These are phyloP conservation scores for Paracanthobrama guichenoti DNA, from an alignment of 2,113 vertebrate genomes.

Conservation along the genomic window DNA sequence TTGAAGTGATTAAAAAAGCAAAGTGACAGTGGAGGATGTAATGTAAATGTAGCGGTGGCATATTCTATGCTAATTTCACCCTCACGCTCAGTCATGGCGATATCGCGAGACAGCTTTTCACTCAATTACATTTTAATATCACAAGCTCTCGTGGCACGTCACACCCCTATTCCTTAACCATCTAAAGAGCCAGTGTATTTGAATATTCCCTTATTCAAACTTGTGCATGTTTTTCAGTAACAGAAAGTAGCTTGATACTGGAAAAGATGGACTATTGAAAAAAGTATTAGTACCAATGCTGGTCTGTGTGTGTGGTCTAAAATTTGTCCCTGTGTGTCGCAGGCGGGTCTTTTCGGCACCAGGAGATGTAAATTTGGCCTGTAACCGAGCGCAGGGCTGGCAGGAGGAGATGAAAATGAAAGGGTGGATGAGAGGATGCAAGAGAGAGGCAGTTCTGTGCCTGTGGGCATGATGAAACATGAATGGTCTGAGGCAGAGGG, in stretches of 20 bases:
- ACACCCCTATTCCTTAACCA: too few species aligned
- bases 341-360: neutral
- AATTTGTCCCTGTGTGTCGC: neutral
- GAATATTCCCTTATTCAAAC: neutral
- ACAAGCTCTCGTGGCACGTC: too few species aligned
- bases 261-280: too few species aligned
- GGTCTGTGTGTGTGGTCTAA: neutral
- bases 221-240: neutral
- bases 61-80: too few species aligned
- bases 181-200: neutral
- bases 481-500: slow-evolving; percentile 34
- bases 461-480: slow-evolving; percentile 44
- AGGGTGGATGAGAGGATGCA: slow-evolving; percentile 17
- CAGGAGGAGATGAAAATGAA: slow-evolving; percentile 18
- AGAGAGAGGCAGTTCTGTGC: slow-evolving; percentile 14
- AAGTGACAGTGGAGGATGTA: too few species aligned
- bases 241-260: neutral
- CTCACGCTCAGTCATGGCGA: too few species aligned
- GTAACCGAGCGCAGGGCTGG: neutral
- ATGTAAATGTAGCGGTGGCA: too few species aligned
- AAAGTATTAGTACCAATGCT: neutral
- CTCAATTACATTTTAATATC: too few species aligned
- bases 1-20: too few species aligned
- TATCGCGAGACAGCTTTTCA: too few species aligned
- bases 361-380: slow-evolving; percentile 17